Conservation (phyloP, 2,888 invertebrate species). For the Drosophila kuntzei region DNA sequence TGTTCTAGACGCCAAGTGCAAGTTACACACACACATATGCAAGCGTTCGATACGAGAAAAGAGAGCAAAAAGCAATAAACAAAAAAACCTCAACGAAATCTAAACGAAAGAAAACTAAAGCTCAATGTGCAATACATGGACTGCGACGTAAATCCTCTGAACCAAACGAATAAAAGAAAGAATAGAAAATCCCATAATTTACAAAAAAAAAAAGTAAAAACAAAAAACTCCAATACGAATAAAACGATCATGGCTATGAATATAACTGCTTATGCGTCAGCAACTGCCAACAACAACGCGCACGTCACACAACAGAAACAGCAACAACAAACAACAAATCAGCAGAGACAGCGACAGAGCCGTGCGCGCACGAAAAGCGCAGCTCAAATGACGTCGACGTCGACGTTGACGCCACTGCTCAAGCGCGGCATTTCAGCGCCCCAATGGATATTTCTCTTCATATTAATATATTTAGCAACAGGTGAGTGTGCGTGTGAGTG, state of each 20-base stretch:
- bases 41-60: slow-evolving; percentile 29
- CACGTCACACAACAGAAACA: slow-evolving; percentile 54
- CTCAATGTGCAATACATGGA: slow-evolving; percentile 60
- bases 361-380: slow-evolving; percentile 78
- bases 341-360: slow-evolving; percentile 59
- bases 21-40: slow-evolving; percentile 44
- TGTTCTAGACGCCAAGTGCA: slow-evolving; percentile 76
- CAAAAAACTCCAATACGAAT: slow-evolving; percentile 41
- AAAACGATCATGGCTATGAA: slow-evolving; percentile 70
- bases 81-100: slow-evolving; percentile 51
- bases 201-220: slow-evolving; percentile 7
- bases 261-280: slow-evolving; percentile 68
- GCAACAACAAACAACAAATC: slow-evolving; percentile 56
- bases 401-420: slow-evolving; percentile 59
- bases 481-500: slow-evolving; percentile 68
- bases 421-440: slow-evolving; percentile 67
- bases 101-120: slow-evolving; percentile 48
- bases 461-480: slow-evolving; percentile 81
- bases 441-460: slow-evolving; percentile 80
- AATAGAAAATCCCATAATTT: slow-evolving; percentile 26
- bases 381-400: slow-evolving; percentile 63
- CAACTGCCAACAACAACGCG: slow-evolving; percentile 53
- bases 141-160: slow-evolving; percentile 28
- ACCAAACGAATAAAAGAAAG: slow-evolving; percentile 23
- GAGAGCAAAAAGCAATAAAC: slow-evolving; percentile 62